Evolutionary conservation across 1,140 invertebrate genomes (phyloP), one percentile per base, ranked within the genome.

Genomic region (Ostrea denselamellosa): DNA sequence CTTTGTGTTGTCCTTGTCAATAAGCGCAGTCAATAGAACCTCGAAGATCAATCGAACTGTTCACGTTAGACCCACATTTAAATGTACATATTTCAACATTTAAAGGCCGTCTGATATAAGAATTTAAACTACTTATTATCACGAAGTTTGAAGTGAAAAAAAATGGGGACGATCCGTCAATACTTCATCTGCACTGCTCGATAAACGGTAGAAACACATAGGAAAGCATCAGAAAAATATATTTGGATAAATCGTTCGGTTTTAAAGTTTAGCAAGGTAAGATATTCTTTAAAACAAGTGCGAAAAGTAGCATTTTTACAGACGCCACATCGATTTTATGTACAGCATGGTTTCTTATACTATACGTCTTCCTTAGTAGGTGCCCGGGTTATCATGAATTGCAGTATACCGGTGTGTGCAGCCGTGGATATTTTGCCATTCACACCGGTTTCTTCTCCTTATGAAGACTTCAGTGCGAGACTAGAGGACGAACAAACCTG

Each of bases 401-500:
- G 68, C 28, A 77, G 68, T 34, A 34, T 77, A 2, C 68, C 68
- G 25, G 68, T 34, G 25, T 77, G 68, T 77, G 68, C 68, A 28
- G 25, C 8, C 25, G 28, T 77, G 14, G 68, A 77, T 34, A 77
- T 77, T 28, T 25, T 28, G 10, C 68, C 68, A 10, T 77, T 77
- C 17, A 77, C 25, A 3, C 22, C 68, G 25, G 12, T 77, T 34
- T 25, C 68, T 12, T 77, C 68, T 62, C 56, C 56, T 14, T 28
- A 77, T 34, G 51, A 83, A 8, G 82, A 17, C 19, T 87, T 87
- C 17, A 87, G 81, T 83, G 86, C 86, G 10, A 28, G 14, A 22
- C 81, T 87, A 52, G 54, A 58, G 28, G 53, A 83, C 54, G 86
- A 87, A 65, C 8, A 54, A 9, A n/a, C 17, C 34, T 87, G 86